These are phyloP conservation scores for Psammodynastes pulverulentus DNA, from an alignment of 2,113 vertebrate species.

Conservation along the genomic window DNA sequence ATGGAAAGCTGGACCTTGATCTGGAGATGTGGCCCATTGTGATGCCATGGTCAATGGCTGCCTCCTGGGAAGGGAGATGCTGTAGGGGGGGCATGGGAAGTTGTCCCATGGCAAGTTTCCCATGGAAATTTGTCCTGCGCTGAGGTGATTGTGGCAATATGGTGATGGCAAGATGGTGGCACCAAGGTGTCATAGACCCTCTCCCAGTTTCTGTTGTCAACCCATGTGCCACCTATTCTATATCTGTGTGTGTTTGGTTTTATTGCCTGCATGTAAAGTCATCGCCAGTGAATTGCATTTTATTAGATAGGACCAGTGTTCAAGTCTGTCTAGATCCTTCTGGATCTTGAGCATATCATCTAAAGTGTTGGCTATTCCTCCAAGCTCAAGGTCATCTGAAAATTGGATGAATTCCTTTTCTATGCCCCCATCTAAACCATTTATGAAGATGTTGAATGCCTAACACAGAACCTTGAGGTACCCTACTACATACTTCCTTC, in stretches of 20 bases:
- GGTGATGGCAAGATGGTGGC: background rate
- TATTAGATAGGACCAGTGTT: background rate
- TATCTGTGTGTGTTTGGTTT: background rate
- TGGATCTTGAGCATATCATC: background rate
- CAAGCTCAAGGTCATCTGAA: background rate
- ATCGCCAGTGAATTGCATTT: background rate
- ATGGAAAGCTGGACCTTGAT: background rate
- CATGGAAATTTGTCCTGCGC: background rate
- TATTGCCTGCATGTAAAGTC: background rate
- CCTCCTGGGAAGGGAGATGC: background rate
- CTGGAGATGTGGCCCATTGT: background rate
- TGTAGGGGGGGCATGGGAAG: background rate
- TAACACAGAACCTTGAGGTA: background rate
- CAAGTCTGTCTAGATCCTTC: background rate
- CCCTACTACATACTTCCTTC: background rate
- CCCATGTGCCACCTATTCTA: background rate
- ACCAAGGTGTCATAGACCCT: background rate
- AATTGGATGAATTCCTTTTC: background rate
- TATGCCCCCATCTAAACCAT: background rate
- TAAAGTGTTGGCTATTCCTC: background rate
- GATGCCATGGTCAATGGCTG: background rate
- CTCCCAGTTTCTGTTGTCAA: background rate
- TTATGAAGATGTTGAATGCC: background rate
- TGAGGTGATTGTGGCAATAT: background rate
- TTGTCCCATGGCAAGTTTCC: background rate